A percentile compares a stretch with the other conserved stretches of the same genome.
Evolutionary conservation across 2,113 vertebrate species (phyloP).

Genomic region (Eolophus roseicapilla): DNA sequence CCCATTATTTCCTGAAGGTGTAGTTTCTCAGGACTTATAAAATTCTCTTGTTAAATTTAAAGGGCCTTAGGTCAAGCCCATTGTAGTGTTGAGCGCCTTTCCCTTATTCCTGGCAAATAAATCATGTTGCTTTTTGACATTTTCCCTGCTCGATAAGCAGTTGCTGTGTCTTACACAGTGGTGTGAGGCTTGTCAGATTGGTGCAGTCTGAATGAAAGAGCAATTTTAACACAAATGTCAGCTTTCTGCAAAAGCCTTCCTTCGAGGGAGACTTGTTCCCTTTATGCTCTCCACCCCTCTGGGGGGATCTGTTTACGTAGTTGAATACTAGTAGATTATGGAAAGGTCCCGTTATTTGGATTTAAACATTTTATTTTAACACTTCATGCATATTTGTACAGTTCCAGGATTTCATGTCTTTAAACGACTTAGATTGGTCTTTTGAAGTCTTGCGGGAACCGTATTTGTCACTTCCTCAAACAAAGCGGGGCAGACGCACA

Average conservation of each 20-base stretch:
- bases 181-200: not conserved
- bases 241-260: not conserved
- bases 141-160: not conserved
- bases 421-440: not conserved
- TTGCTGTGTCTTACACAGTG: not conserved
- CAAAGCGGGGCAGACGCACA: not conserved
- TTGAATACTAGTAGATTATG: not conserved
- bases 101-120: not conserved
- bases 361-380: not conserved
- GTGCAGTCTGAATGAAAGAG: conserved; percentile 12
- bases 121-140: conserved; percentile 28
- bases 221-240: conserved; percentile 22
- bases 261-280: not conserved
- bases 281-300: not conserved
- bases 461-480: not conserved
- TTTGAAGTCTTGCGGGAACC: not conserved
- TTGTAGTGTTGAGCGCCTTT: not conserved
- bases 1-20: not conserved
- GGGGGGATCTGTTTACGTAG: not conserved
- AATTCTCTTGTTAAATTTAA: conserved; percentile 11
- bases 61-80: not conserved
- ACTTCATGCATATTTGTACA: not conserved
- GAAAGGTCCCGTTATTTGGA: not conserved
- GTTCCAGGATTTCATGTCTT: not conserved
- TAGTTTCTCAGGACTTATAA: not conserved